phyloP scores from a whole-genome alignment of 2,888 invertebrate species.

The Agonopterix alstromeriana region DNA sequence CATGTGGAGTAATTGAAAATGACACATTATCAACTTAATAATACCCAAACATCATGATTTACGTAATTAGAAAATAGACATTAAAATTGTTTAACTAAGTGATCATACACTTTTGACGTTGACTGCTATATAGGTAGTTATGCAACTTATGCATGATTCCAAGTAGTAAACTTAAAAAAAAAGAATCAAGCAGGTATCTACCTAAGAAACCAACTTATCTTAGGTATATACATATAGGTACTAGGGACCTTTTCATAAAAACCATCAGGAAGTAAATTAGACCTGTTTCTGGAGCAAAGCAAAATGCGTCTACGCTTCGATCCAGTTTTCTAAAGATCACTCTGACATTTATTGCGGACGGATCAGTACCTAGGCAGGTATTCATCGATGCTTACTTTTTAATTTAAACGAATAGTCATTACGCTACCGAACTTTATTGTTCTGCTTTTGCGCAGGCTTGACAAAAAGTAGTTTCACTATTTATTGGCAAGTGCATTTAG shows the following conservation, averaged over 20 bases:
- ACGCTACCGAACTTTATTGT: slow-evolving; percentile 4
- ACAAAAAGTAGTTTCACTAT: neutral
- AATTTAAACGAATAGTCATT: slow-evolving; percentile 16
- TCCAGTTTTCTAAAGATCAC: slow-evolving; percentile 66
- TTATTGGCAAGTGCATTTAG: too few species aligned
- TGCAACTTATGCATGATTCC: too few species aligned
- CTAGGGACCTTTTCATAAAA: neutral
- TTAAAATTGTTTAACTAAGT: too few species aligned
- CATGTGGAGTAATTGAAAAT: too few species aligned
- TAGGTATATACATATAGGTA: slow-evolving; percentile 12
- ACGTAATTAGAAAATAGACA: too few species aligned
- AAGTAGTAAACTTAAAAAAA: too few species aligned
- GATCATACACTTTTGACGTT: too few species aligned
- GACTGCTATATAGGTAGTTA: too few species aligned
- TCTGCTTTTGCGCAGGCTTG: neutral
- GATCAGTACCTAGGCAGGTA: slow-evolving; percentile 3
- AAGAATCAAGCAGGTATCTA: too few species aligned
- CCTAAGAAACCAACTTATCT: too few species aligned
- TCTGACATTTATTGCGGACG: slow-evolving; percentile 57
- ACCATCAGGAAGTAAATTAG: slow-evolving; percentile 50
- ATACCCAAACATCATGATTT: too few species aligned
- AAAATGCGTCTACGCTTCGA: slow-evolving; percentile 42
- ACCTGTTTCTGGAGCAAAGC: slow-evolving; percentile 54
- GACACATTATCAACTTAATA: too few species aligned
- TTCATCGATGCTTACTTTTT: slow-evolving; percentile 25